Conservation (phyloP, 2,113 vertebrate genomes). For the Xyliphius kryptos region DNA sequence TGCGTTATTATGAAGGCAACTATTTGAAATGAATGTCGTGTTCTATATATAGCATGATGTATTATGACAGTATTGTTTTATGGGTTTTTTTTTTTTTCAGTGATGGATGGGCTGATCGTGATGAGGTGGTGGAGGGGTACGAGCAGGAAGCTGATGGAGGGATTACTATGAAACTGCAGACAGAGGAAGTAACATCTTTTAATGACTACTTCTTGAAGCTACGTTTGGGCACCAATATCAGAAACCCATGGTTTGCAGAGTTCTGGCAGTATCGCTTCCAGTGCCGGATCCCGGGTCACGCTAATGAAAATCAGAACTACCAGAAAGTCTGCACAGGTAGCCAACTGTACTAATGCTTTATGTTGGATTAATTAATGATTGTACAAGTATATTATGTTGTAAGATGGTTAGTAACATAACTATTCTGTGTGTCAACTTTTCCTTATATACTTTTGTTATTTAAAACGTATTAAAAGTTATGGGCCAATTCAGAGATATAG, state of each 20-base stretch:
- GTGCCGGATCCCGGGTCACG: constrained; percentile 84
- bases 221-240: constrained; percentile 80
- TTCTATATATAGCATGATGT: too few relatives aligned
- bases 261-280: constrained; percentile 99
- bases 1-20: too few relatives aligned
- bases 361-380: not conserved
- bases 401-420: too few relatives aligned
- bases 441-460: too few relatives aligned
- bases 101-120: constrained; percentile 96
- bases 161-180: constrained; percentile 96
- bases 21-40: too few relatives aligned
- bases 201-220: constrained; percentile 94
- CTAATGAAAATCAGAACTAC: constrained; percentile 85
- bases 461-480: too few relatives aligned
- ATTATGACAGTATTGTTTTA: not conserved
- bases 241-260: constrained; percentile 95
- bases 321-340: constrained; percentile 87
- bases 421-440: too few relatives aligned
- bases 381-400: too few relatives aligned
- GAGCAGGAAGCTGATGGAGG: constrained; percentile 93
- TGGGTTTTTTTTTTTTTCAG: constrained; percentile 53
- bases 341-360: not conserved
- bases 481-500: too few relatives aligned
- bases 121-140: constrained; percentile 94
- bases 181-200: constrained; percentile 83